Conservation (phyloP, 2,888 invertebrate species). For the Synanthedon formicaeformis region DNA sequence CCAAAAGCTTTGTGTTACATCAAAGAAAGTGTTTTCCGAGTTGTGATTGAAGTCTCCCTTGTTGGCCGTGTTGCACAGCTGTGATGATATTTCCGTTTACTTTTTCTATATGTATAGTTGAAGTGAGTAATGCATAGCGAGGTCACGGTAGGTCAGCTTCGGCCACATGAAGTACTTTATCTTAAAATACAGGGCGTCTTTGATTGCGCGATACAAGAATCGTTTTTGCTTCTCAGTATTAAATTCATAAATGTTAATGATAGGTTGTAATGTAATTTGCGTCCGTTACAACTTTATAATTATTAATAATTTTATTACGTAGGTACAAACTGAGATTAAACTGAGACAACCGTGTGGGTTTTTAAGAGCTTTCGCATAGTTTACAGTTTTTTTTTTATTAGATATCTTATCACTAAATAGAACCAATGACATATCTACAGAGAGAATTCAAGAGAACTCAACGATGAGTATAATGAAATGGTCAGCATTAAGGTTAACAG, state of each 20-base stretch:
- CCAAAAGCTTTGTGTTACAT: constrained; percentile 35
- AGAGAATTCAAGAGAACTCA: no score
- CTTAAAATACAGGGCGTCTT: constrained; percentile 27
- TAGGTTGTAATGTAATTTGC: neutral
- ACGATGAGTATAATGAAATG: no score
- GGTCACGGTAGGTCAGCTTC: constrained; percentile 24
- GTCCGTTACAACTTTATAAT: constrained; percentile 1
- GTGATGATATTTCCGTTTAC: constrained; percentile 1
- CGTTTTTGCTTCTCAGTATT: constrained; percentile 10
- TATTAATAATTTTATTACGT: no score
- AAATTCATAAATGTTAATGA: neutral
- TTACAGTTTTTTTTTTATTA: no score
- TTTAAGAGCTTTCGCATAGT: no score
- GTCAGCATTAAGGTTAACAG: no score
- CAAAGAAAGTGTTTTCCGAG: constrained; percentile 37
- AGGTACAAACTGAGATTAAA: no score
- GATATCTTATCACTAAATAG: no score
- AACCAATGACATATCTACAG: no score
- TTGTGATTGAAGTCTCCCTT: constrained; percentile 47
- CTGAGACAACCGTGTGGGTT: no score
- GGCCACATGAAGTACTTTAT: constrained; percentile 29
- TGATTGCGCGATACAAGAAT: constrained; percentile 19
- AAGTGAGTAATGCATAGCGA: constrained; percentile 1
- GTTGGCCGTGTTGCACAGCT: constrained; percentile 25
- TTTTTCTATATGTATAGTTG: neutral